Base-by-base conservation (phyloP, 1,140 invertebrate species). In the Eupristina koningsbergeri region DNA sequence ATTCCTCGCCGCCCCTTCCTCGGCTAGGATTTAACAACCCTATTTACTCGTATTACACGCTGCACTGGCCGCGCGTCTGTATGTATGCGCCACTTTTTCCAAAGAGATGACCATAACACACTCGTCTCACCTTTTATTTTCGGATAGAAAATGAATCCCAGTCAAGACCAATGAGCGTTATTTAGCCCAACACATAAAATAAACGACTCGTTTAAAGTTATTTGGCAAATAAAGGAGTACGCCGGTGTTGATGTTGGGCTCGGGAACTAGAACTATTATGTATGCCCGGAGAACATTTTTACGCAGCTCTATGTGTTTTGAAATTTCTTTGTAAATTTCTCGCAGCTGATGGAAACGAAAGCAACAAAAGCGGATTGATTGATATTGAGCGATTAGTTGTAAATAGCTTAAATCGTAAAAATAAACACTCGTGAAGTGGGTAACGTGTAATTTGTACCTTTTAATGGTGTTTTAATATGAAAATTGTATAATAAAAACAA, bases 1-100 rank as follows among this genome's bases (percentile, higher is more conserved):
- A 17, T 61, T 45, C 63, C 53, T 75, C 69, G 61, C 69, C 41
- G 73, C 17, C 63, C 36, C 45, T 75, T n/a, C 77, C 61, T 22
- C 58, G 31, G 76, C 58, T 64, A 73, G 80, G 74, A 78, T 85
- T 85, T 82, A 78, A 85, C 80, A 81, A 79, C 80, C 84, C 80
- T 53, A 50, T 84, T 84, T 84, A 84, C 63, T 78, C 78, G 77
- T 53, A 80, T 80, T 84, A 75, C 77, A 63, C 34, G 76, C 69
- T 74, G 77, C 77, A 67, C 64, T 50, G 64, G 50, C n/a, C 41
- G 2, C 39, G n/a, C 22, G n/a, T n/a, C n/a, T n/a, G n/a, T n/a
- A n/a, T n/a, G 31, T 26, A 41, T 26, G 64, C 45, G 79, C 79
- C 47, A 75, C 58, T 81, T 26, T 61, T 73, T 67, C 31, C 7